Evolutionary conservation across 2,797 vertebrate genomes (phyloP), one percentile per base, ranked within the genome.

Genomic region (Leptoclinus maculatus): DNA sequence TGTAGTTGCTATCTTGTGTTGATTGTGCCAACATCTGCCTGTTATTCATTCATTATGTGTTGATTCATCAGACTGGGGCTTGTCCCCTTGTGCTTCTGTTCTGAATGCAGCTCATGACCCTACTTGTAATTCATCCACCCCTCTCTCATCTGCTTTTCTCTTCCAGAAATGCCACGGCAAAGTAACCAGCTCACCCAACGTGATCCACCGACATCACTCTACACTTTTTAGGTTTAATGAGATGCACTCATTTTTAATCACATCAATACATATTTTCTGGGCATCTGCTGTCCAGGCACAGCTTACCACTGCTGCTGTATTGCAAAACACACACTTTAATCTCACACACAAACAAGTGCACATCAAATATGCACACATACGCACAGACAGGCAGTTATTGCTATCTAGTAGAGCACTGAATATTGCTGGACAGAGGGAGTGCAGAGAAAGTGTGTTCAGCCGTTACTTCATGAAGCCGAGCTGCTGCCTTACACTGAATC

Each of bases 211-310:
- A 78, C 59, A 62, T 74, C 63, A 74, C 21, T 3, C 66, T 43
- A 63, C 36, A 84, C 63, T 81, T 84, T 64, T 80, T 73, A 58
- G 36, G 49, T 79, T 80, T 69, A 81, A 87, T 87, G 66, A 83
- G 36, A 90, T 63, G 17, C 58, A 82, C 72, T 78, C 62, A 71
- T 80, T 83, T 90, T 87, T 84, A 85, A 91, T 92, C 79, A 78
- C 82, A 78, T 83, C 71, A 70, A 70, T 74, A 70, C 29, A 71
- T 90, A 16, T 88, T 83, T 71, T 69, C 57, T 56, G 73, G 64
- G 74, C 82, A 88, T 91, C 82, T 90, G 88, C 84, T 91, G 67
- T 91, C 76, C 80, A 87, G 86, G 86, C 82, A 84, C 80, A 87
- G 83, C 79, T 90, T 85, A 74, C 62, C 39, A 70, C 51, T 74